These are phyloP conservation scores for Cotesia vestalis DNA, from an alignment of 1,140 invertebrate genomes.

Conservation along the genomic window DNA sequence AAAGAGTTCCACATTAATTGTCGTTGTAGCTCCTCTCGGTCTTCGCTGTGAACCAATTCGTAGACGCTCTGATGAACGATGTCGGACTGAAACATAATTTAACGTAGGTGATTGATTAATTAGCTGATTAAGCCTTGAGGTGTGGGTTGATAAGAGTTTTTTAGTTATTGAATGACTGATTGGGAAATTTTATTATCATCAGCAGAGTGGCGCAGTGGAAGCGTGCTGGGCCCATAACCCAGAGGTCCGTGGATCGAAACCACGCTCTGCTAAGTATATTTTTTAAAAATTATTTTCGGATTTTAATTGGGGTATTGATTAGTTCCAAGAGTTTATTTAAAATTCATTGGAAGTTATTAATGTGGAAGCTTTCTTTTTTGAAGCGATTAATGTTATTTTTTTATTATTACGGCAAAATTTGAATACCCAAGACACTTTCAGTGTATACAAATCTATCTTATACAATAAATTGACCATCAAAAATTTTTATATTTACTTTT, in stretches of 20 bases:
- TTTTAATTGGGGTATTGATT: too few species aligned
- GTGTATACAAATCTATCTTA: too few species aligned
- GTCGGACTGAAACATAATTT: conserved; percentile 84
- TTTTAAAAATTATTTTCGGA: neutral
- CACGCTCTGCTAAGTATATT: conserved; percentile 82
- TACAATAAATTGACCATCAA: too few species aligned
- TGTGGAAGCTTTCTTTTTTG: too few species aligned
- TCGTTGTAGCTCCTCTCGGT: conserved; percentile 94
- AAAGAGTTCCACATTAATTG: conserved; percentile 97
- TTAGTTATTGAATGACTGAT: neutral
- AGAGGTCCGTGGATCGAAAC: conserved; percentile 97
- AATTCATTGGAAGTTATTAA: too few species aligned
- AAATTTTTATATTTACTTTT: too few species aligned
- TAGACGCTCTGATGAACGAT: conserved; percentile 99
- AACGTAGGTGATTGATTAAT: conserved; percentile 13
- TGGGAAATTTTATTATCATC: neutral
- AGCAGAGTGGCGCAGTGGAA: conserved; percentile 98
- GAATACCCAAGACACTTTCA: too few species aligned
- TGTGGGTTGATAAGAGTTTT: neutral
- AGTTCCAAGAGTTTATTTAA: too few species aligned
- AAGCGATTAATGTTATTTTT: too few species aligned
- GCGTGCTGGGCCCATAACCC: conserved; percentile 98
- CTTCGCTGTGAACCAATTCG: conserved; percentile 98
- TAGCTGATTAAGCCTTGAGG: neutral
- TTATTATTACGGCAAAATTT: too few species aligned